A percentile compares a stretch with the other conserved stretches of the same genome.
These are phyloP conservation scores for Iguana delicatissima DNA, from an alignment of 2,797 vertebrate species.

Conservation along the genomic window DNA sequence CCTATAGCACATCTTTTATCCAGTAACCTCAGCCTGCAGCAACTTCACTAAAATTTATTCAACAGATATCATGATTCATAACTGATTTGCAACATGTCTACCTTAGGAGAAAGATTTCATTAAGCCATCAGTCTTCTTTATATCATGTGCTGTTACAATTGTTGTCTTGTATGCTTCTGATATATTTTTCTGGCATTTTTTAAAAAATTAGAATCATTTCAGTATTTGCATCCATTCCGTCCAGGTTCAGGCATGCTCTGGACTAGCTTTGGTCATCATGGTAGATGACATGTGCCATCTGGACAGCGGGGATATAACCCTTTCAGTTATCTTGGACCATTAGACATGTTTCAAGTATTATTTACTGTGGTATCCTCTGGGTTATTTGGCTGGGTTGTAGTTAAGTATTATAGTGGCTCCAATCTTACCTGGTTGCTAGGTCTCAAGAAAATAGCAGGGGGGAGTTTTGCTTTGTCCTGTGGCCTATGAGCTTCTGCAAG, in stretches of 20 bases:
- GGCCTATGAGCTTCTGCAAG: not conserved
- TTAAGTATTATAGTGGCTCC: not conserved
- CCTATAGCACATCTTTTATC: not conserved
- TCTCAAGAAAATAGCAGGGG: not conserved
- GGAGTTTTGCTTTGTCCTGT: not conserved
- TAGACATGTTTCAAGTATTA: not conserved
- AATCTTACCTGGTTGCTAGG: not conserved
- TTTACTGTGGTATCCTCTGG: not conserved
- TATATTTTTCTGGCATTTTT: constrained; percentile 9
- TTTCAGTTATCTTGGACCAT: not conserved
- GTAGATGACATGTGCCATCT: not conserved
- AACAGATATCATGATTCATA: not conserved
- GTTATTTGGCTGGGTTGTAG: not conserved
- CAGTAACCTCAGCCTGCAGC: not conserved
- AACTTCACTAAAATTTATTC: not conserved
- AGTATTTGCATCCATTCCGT: not conserved
- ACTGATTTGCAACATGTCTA: not conserved
- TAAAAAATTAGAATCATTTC: not conserved
- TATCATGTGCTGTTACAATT: not conserved
- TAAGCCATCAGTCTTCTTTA: constrained; percentile 14
- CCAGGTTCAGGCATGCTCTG: not conserved
- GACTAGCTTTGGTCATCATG: not conserved
- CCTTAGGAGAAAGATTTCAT: not conserved
- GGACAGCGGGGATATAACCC: not conserved
- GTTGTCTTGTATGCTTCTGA: not conserved